Evolutionary conservation across 37 sponge, comb jelly and placozoan genomes (phyloP).

Genomic region (Cladorhizidae sp.): DNA sequence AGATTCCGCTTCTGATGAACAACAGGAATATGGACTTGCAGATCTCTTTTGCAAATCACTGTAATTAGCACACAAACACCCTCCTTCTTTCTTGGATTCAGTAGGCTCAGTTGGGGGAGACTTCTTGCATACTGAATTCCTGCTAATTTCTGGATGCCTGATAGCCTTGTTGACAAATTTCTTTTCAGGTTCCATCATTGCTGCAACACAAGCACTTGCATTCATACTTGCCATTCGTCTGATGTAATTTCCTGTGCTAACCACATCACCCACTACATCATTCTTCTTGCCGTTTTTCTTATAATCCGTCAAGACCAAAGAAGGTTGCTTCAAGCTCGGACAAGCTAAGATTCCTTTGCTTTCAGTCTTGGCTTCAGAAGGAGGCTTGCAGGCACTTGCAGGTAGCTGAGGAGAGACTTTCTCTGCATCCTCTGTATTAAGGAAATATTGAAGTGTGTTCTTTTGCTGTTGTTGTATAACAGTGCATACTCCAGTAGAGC

Average conservation of each 20-base stretch:
- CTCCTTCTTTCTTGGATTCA: too few relatives aligned
- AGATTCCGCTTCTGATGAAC: background rate
- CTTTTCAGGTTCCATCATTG: slow-evolving; percentile 41
- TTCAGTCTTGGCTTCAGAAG: background rate
- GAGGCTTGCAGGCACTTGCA: too few relatives aligned
- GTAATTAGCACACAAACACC: too few relatives aligned
- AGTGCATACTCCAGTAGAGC: background rate
- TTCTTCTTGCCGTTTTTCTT: background rate
- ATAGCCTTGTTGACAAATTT: background rate
- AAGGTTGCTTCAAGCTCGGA: background rate
- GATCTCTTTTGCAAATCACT: background rate
- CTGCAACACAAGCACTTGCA: slow-evolving; percentile 56
- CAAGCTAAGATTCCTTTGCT: background rate
- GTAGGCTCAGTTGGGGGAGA: too few relatives aligned
- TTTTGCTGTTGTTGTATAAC: background rate
- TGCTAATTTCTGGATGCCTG: too few relatives aligned
- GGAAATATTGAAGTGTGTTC: background rate
- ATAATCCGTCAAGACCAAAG: slow-evolving; percentile 6
- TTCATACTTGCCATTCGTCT: slow-evolving; percentile 62
- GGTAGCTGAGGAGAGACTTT: too few relatives aligned
- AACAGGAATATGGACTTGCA: background rate
- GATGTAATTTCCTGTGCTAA: slow-evolving; percentile 1
- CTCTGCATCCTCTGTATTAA: too few relatives aligned
- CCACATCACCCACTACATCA: too few relatives aligned
- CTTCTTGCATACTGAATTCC: too few relatives aligned